Conservation (phyloP, 1,140 invertebrate species). For the Protaetia brevitarsis region DNA sequence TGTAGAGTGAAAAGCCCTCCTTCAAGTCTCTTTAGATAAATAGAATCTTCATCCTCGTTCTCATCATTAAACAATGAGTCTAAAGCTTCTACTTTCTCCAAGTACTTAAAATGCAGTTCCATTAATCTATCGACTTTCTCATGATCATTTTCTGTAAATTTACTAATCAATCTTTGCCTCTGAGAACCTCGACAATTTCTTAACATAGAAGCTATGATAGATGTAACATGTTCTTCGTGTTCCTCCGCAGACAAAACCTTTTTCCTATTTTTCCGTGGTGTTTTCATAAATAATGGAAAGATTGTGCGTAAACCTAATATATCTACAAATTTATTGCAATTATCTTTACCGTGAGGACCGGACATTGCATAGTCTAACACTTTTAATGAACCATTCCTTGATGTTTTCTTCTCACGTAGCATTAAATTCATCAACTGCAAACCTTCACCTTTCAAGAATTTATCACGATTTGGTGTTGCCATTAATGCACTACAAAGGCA, state of each 20-base stretch:
- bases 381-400: slow-evolving; percentile 93
- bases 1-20: slow-evolving; percentile 95
- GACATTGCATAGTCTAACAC: slow-evolving; percentile 95
- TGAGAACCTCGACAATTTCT: slow-evolving; percentile 89
- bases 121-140: slow-evolving; percentile 97
- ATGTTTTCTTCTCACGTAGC: slow-evolving; percentile 96
- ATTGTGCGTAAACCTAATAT: slow-evolving; percentile 94
- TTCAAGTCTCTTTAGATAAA: slow-evolving; percentile 85
- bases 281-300: slow-evolving; percentile 99
- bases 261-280: slow-evolving; percentile 83
- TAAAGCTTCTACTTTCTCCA: slow-evolving; percentile 87
- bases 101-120: slow-evolving; percentile 97
- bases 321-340: slow-evolving; percentile 98
- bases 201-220: slow-evolving; percentile 91
- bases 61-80: slow-evolving; percentile 60
- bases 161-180: slow-evolving; percentile 83
- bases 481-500: slow-evolving; percentile 91
- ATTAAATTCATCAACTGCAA: slow-evolving; percentile 96
- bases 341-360: slow-evolving; percentile 87
- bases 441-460: slow-evolving; percentile 92
- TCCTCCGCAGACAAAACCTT: slow-evolving; percentile 80
- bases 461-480: slow-evolving; percentile 80
- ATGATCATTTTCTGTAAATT: slow-evolving; percentile 98
- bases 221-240: slow-evolving; percentile 94
- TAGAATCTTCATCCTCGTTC: slow-evolving; percentile 73